phyloP scores from a whole-genome alignment of 2,113 vertebrate species.

The Lagopus leucura region DNA sequence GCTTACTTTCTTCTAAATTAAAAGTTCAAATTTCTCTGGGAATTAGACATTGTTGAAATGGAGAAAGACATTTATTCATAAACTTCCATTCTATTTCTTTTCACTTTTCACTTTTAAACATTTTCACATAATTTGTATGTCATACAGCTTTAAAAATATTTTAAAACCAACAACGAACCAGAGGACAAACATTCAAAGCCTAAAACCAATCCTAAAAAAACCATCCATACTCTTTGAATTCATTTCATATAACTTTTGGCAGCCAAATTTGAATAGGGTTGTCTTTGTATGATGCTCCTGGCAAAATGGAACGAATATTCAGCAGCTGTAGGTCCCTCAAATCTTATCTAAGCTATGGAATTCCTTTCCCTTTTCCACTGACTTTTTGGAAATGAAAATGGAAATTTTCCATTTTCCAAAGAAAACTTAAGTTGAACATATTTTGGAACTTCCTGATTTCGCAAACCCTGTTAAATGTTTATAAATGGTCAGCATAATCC shows the following conservation, averaged over 20 bases:
- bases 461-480: not conserved
- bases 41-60: not conserved
- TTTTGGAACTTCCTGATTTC: not conserved
- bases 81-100: not conserved
- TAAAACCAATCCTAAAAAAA: not conserved
- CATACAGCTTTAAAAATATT: not conserved
- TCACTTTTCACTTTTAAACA: rapidly evolving
- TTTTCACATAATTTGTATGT: not conserved
- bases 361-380: not conserved
- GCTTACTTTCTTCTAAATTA: not conserved
- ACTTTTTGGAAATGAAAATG: too few relatives aligned
- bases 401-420: not conserved
- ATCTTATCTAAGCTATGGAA: not conserved
- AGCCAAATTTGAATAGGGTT: not conserved
- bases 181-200: not conserved
- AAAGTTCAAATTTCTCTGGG: not conserved
- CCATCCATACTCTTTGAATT: not conserved
- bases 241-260: not conserved
- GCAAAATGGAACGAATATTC: not conserved
- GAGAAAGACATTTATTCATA: not conserved
- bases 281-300: not conserved
- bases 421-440: not conserved
- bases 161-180: not conserved
- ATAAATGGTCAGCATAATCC: not conserved
- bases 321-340: not conserved